A percentile compares a stretch with the other conserved stretches of the same genome.
phyloP scores from a whole-genome alignment of 2,888 invertebrate species.

The Clitarchus hookeri region DNA sequence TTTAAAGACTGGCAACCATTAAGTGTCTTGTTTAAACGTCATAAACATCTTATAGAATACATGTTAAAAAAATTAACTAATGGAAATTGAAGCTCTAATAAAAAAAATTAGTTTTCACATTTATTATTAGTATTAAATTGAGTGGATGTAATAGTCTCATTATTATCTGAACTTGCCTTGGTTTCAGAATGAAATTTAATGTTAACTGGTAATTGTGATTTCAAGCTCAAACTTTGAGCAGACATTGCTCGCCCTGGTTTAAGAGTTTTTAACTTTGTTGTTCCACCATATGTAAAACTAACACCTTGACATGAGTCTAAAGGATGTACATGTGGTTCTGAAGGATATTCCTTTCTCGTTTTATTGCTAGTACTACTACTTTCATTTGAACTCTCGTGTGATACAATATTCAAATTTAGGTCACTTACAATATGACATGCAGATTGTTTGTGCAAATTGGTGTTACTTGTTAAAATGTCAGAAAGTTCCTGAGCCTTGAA shows the following conservation, averaged over 20 bases:
- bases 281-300: slow-evolving; percentile 79
- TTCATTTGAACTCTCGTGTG: slow-evolving; percentile 47
- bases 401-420: slow-evolving; percentile 41
- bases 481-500: slow-evolving; percentile 35
- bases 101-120: too few species aligned
- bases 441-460: slow-evolving; percentile 11
- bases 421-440: slow-evolving; percentile 20
- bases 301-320: slow-evolving; percentile 75
- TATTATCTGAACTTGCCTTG: background rate
- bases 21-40: too few species aligned
- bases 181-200: background rate
- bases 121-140: too few species aligned
- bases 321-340: slow-evolving; percentile 61
- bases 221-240: slow-evolving; percentile 31
- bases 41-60: too few species aligned
- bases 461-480: slow-evolving; percentile 24
- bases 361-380: slow-evolving; percentile 31
- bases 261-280: slow-evolving; percentile 77
- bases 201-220: slow-evolving; percentile 19
- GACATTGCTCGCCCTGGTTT: slow-evolving; percentile 55
- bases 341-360: background rate
- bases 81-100: too few species aligned
- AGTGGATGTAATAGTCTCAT: background rate
- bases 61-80: too few species aligned
- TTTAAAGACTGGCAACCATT: too few species aligned